These are phyloP conservation scores for Nephrocerus scutellatus DNA, from an alignment of 2,888 invertebrate genomes.

Conservation along the genomic window DNA sequence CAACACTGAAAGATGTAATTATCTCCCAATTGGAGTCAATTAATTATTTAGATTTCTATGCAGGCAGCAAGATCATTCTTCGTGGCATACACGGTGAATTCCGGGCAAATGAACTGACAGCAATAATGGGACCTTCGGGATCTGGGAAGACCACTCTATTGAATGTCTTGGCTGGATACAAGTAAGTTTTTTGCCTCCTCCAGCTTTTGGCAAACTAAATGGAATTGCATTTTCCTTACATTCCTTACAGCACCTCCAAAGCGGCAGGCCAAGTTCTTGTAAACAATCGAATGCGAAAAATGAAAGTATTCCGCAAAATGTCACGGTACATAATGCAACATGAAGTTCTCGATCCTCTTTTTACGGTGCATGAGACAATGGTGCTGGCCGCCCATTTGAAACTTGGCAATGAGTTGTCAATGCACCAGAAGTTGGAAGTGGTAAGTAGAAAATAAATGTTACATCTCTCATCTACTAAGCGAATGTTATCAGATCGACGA, in stretches of 20 bases:
- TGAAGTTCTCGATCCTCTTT: constrained; percentile 75
- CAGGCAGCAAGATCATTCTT: constrained; percentile 72
- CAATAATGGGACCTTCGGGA: constrained; percentile 89
- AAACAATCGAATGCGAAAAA: constrained; percentile 70
- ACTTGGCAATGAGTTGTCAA: constrained; percentile 59
- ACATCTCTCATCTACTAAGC: neutral
- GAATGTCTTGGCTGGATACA: constrained; percentile 85
- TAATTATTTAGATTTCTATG: constrained; percentile 22
- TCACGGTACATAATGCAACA: constrained; percentile 96
- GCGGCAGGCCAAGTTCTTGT: constrained; percentile 69
- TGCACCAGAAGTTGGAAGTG: constrained; percentile 59
- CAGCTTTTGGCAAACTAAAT: neutral
- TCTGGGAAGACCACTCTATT: constrained; percentile 86
- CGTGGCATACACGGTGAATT: constrained; percentile 77
- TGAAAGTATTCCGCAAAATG: constrained; percentile 74
- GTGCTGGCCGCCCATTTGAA: constrained; percentile 83
- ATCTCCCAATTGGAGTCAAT: no score
- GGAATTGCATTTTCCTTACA: neutral
- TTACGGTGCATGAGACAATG: constrained; percentile 86
- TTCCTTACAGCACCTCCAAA: constrained; percentile 54
- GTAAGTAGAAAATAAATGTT: constrained; percentile 53
- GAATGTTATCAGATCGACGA: constrained; percentile 63
- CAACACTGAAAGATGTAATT: no score
- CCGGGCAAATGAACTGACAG: constrained; percentile 77
- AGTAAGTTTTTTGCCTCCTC: constrained; percentile 52